A percentile compares a stretch with the other conserved stretches of the same genome.
phyloP scores from a whole-genome alignment of 2,113 vertebrate genomes.

The Anolis carolinensis region DNA sequence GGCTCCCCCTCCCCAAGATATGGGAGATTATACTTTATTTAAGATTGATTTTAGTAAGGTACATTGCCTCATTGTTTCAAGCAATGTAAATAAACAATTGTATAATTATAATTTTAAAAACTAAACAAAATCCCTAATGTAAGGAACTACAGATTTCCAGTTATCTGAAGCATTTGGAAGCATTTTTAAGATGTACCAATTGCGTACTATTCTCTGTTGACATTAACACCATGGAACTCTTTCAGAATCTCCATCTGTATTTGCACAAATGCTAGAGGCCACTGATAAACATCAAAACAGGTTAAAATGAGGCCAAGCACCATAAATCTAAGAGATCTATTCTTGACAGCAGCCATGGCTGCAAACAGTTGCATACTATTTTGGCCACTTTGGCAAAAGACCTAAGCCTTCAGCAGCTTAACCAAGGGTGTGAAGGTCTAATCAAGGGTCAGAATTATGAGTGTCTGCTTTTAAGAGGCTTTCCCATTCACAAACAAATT shows the following conservation, averaged over 20 bases:
- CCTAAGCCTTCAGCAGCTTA: background rate
- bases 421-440: background rate
- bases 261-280: conserved; percentile 15
- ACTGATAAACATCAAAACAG: conserved; percentile 30
- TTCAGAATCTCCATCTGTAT: background rate
- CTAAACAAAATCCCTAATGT: background rate
- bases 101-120: background rate
- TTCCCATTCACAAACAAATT: conserved; percentile 12
- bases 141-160: background rate
- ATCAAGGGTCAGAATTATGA: conserved; percentile 12
- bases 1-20: too few species aligned
- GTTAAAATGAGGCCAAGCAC: conserved; percentile 23
- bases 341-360: conserved; percentile 15
- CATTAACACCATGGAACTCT: background rate
- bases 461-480: background rate
- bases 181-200: background rate
- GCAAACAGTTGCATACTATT: conserved; percentile 5
- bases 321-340: conserved; percentile 24
- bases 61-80: background rate
- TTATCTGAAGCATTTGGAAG: conserved; percentile 13
- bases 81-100: background rate
- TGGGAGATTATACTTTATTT: background rate
- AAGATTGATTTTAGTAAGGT: background rate
- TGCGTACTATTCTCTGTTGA: background rate
- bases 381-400: conserved; percentile 7